Evolutionary conservation across 2,888 invertebrate genomes (phyloP).

Genomic region (Tetrapedia diversipes): DNA sequence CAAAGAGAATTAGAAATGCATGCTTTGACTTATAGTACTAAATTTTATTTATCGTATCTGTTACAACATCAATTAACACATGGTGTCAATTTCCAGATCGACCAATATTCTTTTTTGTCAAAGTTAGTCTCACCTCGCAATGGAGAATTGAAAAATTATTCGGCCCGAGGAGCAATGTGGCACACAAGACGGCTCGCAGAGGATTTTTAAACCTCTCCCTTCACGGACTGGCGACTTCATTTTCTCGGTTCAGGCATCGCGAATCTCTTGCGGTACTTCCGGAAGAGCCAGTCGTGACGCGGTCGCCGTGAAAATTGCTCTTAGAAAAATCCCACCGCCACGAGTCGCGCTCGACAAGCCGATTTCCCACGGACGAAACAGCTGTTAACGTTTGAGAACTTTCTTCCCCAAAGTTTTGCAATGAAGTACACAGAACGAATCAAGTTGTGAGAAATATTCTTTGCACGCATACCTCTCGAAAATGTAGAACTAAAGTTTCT

Average conservation of each 20-base stretch:
- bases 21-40: no score
- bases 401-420: slow-evolving; percentile 6
- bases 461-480: no score
- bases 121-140: background rate
- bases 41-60: no score
- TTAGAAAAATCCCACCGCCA: slow-evolving; percentile 35
- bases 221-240: slow-evolving; percentile 48
- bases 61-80: no score
- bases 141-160: background rate
- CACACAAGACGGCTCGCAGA: background rate
- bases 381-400: slow-evolving; percentile 39
- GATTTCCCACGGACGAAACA: slow-evolving; percentile 27
- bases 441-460: background rate
- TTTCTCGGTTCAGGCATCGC: slow-evolving; percentile 40
- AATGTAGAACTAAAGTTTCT: background rate
- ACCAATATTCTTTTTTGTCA: background rate
- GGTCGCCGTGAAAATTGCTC: slow-evolving; percentile 46
- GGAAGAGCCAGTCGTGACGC: slow-evolving; percentile 28
- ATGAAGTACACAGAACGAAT: background rate
- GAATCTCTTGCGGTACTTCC: slow-evolving; percentile 42
- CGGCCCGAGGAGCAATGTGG: background rate
- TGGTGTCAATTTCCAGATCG: background rate
- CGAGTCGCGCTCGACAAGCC: slow-evolving; percentile 14
- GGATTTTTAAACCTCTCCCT: slow-evolving; percentile 2
- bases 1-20: no score